These are phyloP conservation scores for Rhopalosiphum nymphaeae DNA, from an alignment of 2,888 invertebrate genomes.

Conservation along the genomic window DNA sequence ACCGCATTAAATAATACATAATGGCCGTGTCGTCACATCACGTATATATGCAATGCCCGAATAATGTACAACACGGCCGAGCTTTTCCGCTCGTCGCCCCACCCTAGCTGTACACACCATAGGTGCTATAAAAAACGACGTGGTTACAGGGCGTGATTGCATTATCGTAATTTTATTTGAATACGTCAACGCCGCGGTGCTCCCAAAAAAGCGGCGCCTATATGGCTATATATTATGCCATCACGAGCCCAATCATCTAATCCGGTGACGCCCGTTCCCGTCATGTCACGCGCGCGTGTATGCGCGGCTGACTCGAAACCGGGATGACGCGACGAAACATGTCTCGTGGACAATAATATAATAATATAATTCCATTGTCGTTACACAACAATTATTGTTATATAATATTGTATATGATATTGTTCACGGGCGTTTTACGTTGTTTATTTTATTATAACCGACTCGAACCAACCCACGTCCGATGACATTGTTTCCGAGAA, in stretches of 20 bases:
- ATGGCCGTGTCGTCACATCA: not conserved
- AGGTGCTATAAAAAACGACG: not conserved
- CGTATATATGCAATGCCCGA: not conserved
- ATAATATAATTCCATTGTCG: not conserved
- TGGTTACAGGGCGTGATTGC: not conserved
- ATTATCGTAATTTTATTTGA: not conserved
- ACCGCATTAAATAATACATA: not conserved
- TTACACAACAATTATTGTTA: not conserved
- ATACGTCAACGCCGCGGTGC: not conserved
- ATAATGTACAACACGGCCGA: not conserved
- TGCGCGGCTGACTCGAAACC: not conserved
- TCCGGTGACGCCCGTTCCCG: constrained; percentile 29
- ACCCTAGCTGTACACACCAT: not conserved
- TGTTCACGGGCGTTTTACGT: not conserved
- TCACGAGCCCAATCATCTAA: not conserved
- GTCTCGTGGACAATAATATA: not conserved
- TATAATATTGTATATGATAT: not conserved
- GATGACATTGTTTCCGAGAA: constrained; percentile 37
- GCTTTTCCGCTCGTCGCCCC: not conserved
- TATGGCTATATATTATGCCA: not conserved
- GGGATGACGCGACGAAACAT: not conserved
- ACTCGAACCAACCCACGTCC: not conserved
- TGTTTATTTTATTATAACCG: not conserved
- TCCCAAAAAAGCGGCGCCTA: constrained; percentile 15
- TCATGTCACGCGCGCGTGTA: not conserved